Evolutionary conservation across 2,888 invertebrate species (phyloP).

Genomic region (Sphecodes monilicornis): DNA sequence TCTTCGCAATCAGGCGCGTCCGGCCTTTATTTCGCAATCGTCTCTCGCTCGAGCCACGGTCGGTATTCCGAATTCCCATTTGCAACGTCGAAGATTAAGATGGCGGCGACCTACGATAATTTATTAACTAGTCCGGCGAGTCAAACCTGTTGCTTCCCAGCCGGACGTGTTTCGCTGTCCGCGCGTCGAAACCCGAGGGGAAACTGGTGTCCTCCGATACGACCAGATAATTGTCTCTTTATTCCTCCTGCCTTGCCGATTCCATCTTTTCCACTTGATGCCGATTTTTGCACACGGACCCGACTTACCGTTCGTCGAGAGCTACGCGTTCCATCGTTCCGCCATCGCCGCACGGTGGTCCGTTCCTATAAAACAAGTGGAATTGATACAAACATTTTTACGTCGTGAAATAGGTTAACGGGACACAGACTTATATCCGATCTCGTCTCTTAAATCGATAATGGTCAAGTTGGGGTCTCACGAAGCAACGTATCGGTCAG

Average conservation of each 20-base stretch:
- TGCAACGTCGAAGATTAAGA: slow-evolving; percentile 70
- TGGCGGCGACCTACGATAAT: slow-evolving; percentile 81
- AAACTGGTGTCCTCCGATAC: slow-evolving; percentile 54
- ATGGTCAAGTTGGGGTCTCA: too few species aligned
- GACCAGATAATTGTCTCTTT: slow-evolving; percentile 41
- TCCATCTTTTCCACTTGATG: neutral
- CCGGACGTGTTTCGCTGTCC: slow-evolving; percentile 52
- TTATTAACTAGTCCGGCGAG: slow-evolving; percentile 83
- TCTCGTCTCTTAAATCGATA: neutral
- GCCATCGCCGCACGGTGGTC: too few species aligned
- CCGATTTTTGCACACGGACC: neutral
- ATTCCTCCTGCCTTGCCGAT: neutral
- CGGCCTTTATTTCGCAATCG: slow-evolving; percentile 51
- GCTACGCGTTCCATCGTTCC: neutral
- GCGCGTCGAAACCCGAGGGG: slow-evolving; percentile 29
- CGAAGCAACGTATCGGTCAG: too few species aligned
- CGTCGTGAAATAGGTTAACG: too few species aligned
- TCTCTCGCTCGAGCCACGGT: neutral
- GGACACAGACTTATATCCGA: neutral
- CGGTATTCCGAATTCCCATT: slow-evolving; percentile 71
- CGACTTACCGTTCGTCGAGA: neutral
- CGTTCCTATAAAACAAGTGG: neutral
- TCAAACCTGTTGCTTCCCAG: slow-evolving; percentile 72
- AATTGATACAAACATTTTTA: neutral
- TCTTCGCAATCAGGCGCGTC: slow-evolving; percentile 3